A percentile compares a stretch with the other conserved stretches of the same genome.
phyloP scores from a whole-genome alignment of 1,140 invertebrate species.

The Zaprionus ornatus region DNA sequence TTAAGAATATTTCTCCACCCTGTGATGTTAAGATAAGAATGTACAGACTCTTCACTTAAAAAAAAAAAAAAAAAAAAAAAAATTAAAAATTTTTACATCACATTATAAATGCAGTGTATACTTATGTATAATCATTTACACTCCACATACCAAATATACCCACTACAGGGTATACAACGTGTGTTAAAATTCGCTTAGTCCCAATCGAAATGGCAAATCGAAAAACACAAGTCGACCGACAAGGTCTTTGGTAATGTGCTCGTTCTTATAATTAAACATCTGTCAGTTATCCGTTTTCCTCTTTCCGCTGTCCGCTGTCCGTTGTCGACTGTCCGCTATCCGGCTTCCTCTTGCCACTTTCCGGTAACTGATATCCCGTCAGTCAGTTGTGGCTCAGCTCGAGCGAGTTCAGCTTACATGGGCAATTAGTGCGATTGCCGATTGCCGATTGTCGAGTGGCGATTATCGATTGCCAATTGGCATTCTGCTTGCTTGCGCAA shows the following conservation, averaged over 20 bases:
- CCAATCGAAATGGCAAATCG: neutral
- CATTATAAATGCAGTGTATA: too few relatives aligned
- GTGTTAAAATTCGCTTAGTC: neutral
- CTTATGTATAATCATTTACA: too few relatives aligned
- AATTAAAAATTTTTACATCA: too few relatives aligned
- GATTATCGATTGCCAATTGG: neutral
- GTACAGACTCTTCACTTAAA: too few relatives aligned
- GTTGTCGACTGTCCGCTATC: neutral
- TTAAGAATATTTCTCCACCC: too few relatives aligned
- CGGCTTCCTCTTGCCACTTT: neutral
- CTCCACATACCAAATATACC: too few relatives aligned
- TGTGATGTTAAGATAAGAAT: too few relatives aligned
- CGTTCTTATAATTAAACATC: conserved; percentile 21
- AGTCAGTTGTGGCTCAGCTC: neutral
- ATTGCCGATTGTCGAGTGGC: neutral
- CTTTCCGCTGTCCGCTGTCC: neutral
- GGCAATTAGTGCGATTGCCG: neutral
- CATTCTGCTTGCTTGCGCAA: neutral
- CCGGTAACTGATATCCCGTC: neutral
- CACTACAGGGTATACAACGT: too few relatives aligned
- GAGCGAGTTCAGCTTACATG: neutral
- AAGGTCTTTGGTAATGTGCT: conserved; percentile 1
- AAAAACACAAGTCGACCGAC: neutral
- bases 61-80: too few relatives aligned
- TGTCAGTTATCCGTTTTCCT: conserved; percentile 1